Conservation (phyloP, 2,797 vertebrate genomes). For the Heterohyrax brucei region DNA sequence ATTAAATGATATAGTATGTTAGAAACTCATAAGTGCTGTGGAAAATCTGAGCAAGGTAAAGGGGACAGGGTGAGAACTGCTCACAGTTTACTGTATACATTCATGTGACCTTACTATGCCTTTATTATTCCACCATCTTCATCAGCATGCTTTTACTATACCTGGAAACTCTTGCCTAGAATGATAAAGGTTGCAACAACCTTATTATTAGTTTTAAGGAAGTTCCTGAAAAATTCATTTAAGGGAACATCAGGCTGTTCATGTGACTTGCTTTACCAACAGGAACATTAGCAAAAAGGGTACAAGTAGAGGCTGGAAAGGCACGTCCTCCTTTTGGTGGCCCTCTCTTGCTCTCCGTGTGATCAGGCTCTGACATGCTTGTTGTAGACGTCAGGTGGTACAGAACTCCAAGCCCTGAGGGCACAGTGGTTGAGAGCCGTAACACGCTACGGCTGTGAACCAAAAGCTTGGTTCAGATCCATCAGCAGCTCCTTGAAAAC, state of each 20-base stretch:
- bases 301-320: no score
- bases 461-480: no score
- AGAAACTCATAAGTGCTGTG: background rate
- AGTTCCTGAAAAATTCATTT: background rate
- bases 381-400: no score
- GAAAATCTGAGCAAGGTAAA: background rate
- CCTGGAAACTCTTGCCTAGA: background rate
- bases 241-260: background rate
- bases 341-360: no score
- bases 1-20: background rate
- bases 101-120: background rate
- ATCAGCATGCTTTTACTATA: background rate
- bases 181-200: background rate
- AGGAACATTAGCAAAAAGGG: no score
- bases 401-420: no score
- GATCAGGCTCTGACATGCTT: no score
- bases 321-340: no score
- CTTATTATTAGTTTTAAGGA: background rate
- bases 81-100: background rate
- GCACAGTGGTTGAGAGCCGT: no score
- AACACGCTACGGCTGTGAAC: no score
- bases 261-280: background rate
- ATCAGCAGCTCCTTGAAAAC: no score
- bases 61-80: no score
- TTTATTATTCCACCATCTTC: background rate